Evolutionary conservation across 2,113 vertebrate genomes (phyloP).

Genomic region (Lampris megalopsis): DNA sequence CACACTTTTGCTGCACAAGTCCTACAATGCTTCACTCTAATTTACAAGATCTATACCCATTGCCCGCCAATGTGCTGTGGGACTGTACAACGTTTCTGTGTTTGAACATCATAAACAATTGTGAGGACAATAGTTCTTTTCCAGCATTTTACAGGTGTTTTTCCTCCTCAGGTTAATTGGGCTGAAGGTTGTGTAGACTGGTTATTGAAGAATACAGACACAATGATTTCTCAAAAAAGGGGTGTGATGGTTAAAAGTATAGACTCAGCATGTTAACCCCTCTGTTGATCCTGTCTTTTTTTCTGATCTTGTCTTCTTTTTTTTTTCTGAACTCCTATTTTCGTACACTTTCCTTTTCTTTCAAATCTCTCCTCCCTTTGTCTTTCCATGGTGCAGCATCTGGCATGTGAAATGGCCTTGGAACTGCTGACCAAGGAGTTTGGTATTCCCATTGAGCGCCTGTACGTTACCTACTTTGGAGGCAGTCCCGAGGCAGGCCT

Average conservation of each 20-base stretch:
- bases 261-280: neutral
- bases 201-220: too few species aligned
- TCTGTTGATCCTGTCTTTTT: neutral
- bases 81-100: too few species aligned
- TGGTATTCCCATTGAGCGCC: constrained; percentile 91
- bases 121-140: too few species aligned
- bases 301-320: neutral
- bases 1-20: too few species aligned
- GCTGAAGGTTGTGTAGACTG: too few species aligned
- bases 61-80: too few species aligned
- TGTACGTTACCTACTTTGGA: constrained; percentile 98
- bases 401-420: constrained; percentile 95
- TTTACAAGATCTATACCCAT: too few species aligned
- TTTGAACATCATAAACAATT: too few species aligned
- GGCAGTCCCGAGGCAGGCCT: constrained; percentile 89
- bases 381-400: constrained; percentile 81
- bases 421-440: constrained; percentile 95
- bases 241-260: neutral
- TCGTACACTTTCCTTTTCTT: neutral
- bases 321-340: neutral
- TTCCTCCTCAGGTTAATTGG: too few species aligned
- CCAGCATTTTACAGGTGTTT: too few species aligned
- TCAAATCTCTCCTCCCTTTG: neutral
- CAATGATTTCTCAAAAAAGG: too few species aligned
- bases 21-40: too few species aligned